Evolutionary conservation across 2,797 vertebrate genomes (phyloP).

Genomic region (Cyclopterus lumpus): DNA sequence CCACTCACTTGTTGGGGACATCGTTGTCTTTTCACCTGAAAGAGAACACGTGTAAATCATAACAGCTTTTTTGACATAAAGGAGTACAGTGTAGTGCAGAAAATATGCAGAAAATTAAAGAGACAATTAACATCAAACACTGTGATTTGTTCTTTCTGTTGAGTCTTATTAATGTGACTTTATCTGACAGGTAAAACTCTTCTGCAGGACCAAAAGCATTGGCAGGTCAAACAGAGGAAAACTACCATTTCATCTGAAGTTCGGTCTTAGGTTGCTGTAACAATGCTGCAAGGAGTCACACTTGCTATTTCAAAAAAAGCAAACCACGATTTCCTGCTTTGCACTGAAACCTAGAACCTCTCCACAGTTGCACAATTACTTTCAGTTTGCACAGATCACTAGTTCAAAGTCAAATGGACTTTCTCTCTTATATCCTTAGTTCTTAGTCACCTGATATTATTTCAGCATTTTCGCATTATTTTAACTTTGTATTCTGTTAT

Average conservation of each 20-base stretch:
- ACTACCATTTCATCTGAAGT: conserved; percentile 39
- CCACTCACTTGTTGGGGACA: neutral
- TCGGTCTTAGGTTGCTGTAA: conserved; percentile 83
- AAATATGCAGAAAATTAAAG: neutral
- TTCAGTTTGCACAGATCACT: conserved; percentile 24
- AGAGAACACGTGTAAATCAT: neutral
- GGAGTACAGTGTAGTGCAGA: too few species aligned
- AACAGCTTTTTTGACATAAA: neutral
- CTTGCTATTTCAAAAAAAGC: conserved; percentile 77
- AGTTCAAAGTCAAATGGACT: neutral
- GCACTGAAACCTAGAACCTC: conserved; percentile 34
- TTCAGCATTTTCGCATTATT: too few species aligned
- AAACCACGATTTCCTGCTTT: conserved; percentile 89
- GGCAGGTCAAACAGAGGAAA: conserved; percentile 78
- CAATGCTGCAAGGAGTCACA: conserved; percentile 70
- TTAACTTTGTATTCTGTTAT: neutral
- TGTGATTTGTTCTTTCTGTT: neutral
- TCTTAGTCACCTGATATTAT: neutral
- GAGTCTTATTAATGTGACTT: neutral
- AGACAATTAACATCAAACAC: neutral
- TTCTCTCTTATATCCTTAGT: neutral
- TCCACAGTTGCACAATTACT: conserved; percentile 15
- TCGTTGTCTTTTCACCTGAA: rapidly evolving
- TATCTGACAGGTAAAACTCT: neutral
- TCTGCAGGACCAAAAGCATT: neutral